Evolutionary conservation across 2,797 vertebrate genomes (phyloP), one percentile per base, ranked within the genome.

Genomic region (Enoplosus armatus): DNA sequence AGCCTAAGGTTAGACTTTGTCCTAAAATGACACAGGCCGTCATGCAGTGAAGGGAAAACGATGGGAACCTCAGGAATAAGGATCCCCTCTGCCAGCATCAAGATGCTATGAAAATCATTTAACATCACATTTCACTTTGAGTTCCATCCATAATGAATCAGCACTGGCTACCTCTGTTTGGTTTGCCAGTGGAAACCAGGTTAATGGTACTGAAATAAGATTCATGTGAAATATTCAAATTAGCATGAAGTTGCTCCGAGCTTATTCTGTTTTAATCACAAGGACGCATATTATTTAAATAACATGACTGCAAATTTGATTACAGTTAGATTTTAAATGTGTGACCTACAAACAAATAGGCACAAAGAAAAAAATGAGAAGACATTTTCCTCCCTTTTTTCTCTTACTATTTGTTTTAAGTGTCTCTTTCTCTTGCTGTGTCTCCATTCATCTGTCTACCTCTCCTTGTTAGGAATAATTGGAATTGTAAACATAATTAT

Each of bases 91-190:
- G 14, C 3, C 33, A 9, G 26, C 56, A 15, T 61, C 43, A 41
- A 64, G 65, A 77, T 35, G 58, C 29, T 41, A 1, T 50, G 27
- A 14, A 76, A 35, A 64, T 48, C 24, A 29, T 72, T 72, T 18
- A 80, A 74, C 72, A 77, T 20, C 43, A 64, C 59, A 68, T 82
- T 76, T 69, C 65, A 69, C 62, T 83, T 74, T 58, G 9, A 82
- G 26, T n/a, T 31, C 26, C 41, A 72, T 77, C 24, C 45, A 41
- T 82, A 24, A 73, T 68, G 61, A 79, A 82, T 61, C 51, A 56
- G 45, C 59, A 29, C 15, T 5, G 16, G 31, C n/a, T 27, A 37
- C 54, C 50, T 35, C 63, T 43, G 45, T 58, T 55, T 45, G 39
- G 3, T 66, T 41, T n/a, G 24, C 31, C 4, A 16, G 1, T 69